These are phyloP conservation scores for Hyppa rectilinea DNA, from an alignment of 2,888 invertebrate genomes.

Conservation along the genomic window DNA sequence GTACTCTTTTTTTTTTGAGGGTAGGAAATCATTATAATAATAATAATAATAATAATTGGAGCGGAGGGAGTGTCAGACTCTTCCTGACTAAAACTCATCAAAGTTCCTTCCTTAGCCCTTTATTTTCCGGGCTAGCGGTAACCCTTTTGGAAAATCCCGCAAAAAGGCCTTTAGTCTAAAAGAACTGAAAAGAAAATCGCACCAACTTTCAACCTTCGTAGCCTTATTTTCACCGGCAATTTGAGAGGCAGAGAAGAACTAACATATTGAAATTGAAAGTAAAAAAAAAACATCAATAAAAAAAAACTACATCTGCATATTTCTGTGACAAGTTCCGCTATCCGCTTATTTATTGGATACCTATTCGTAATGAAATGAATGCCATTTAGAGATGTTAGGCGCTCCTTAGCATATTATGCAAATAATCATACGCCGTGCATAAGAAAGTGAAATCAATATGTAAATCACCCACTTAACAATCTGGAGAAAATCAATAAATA, in stretches of 20 bases:
- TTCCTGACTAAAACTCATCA: too few species aligned
- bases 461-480: conserved; percentile 44
- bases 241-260: not conserved
- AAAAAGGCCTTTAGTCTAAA: too few species aligned
- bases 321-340: conserved; percentile 8
- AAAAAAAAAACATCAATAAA: not conserved
- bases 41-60: too few species aligned
- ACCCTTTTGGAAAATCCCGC: too few species aligned
- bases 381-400: conserved; percentile 38
- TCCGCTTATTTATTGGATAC: conserved; percentile 21
- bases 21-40: too few species aligned
- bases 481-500: conserved; percentile 57
- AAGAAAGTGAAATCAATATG: conserved; percentile 66
- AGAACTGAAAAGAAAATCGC: not conserved
- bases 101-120: too few species aligned
- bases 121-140: too few species aligned
- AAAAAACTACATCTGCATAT: not conserved
- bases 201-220: not conserved
- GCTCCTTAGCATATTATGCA: conserved; percentile 55
- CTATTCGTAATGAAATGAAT: conserved; percentile 15
- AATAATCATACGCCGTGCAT: conserved; percentile 44
- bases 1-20: too few species aligned
- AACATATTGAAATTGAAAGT: not conserved
- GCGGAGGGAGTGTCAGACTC: too few species aligned
- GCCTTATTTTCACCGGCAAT: not conserved